Evolutionary conservation across 1,140 invertebrate genomes (phyloP), one percentile per base, ranked within the genome.

Genomic region (Drosophila persimilis): DNA sequence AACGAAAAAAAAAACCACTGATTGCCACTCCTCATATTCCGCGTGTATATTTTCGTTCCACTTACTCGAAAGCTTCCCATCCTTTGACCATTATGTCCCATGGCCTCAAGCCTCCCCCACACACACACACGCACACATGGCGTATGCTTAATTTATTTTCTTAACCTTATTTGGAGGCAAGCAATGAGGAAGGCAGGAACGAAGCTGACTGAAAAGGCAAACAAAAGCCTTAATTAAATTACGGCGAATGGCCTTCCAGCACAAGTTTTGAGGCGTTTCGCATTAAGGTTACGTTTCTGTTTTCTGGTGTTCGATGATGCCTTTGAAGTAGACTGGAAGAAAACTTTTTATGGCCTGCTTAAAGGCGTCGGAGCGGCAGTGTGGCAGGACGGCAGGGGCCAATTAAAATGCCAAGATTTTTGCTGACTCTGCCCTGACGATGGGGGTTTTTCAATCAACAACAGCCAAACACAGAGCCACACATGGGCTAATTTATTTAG

Each of bases 401-500:
- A 75, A 75, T 75, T 75, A 75, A 74, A 75, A 74, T 65, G 67
- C 55, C 39, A 58, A 9, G 45, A 62, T 53, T 75, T 75, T n/a
- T 60, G 72, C 65, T 72, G 63, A 73, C 55, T 79, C 79, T 56
- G 64, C 50, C 50, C 50, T 64, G 44, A 58, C 41, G 44, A 50
- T 17, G 52, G 35, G 41, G 31, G 46, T 29, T 60, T 52, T 73
- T 69, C 74, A 62, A 77, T 70, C 60, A 64, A 53, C 39, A 57
- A 24, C 53, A 60, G 51, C 50, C 35, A 20, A 20, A 44, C 48
- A 51, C 56, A n/a, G 39, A 47, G 48, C 20, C 24, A 48, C 55
- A 26, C 43, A 51, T 39, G 31, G 46, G 54, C 57, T 66, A 86
- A 86, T 77, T 85, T 85, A 77, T 86, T 80, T 74, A 66, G 73